Evolutionary conservation across 2,113 vertebrate species (phyloP).

Genomic region (Bostrychus sinensis): DNA sequence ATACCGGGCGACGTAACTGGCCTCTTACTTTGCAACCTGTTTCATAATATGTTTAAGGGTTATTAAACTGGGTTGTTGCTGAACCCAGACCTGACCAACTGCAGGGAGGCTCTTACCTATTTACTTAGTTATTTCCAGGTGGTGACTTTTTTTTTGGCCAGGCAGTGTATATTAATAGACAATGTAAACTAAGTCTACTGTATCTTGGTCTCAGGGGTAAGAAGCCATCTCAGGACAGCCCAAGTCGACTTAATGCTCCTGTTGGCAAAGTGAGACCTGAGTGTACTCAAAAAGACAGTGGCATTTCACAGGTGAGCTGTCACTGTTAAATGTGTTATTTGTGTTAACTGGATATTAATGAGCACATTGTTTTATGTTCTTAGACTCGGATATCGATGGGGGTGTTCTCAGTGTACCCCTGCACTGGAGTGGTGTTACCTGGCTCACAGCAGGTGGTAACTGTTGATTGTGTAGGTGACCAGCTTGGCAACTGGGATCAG

Average conservation of each 20-base stretch:
- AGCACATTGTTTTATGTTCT: not conserved
- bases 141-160: not conserved
- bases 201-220: conserved; percentile 31
- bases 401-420: conserved; percentile 86
- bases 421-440: conserved; percentile 74
- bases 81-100: too few relatives aligned
- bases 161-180: not conserved
- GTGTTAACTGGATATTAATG: not conserved
- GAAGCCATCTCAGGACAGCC: conserved; percentile 64
- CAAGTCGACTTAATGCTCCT: not conserved
- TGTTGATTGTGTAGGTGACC: conserved; percentile 85
- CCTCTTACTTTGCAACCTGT: too few relatives aligned
- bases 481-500: conserved; percentile 81
- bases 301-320: conserved; percentile 74
- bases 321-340: not conserved
- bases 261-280: conserved; percentile 66
- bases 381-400: conserved; percentile 80
- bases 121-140: too few relatives aligned
- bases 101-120: too few relatives aligned
- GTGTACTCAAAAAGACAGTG: conserved; percentile 61
- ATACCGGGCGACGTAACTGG: too few relatives aligned
- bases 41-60: too few relatives aligned
- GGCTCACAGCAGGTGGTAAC: conserved; percentile 81
- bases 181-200: too few relatives aligned
- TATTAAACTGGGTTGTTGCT: too few relatives aligned